phyloP scores from a whole-genome alignment of 1,140 invertebrate genomes.

The Protaetia brevitarsis region DNA sequence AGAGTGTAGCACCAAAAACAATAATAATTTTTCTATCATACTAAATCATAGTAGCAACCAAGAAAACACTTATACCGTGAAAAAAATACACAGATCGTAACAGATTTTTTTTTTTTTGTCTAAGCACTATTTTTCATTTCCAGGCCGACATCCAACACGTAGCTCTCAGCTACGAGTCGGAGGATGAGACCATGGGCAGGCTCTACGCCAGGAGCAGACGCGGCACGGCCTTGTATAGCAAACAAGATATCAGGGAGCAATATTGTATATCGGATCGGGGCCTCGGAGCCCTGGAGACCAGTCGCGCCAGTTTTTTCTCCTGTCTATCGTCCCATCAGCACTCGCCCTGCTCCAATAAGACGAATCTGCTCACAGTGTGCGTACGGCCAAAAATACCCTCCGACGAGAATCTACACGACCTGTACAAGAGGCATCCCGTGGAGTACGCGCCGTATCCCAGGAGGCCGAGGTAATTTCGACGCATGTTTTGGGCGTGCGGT shows the following conservation, averaged over 20 bases:
- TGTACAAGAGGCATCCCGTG: slow-evolving; percentile 47
- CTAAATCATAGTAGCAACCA: too few species aligned
- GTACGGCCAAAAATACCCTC: slow-evolving; percentile 76
- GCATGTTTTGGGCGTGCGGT: too few species aligned
- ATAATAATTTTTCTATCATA: too few species aligned
- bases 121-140: slow-evolving; percentile 25
- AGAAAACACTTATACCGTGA: too few species aligned
- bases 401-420: slow-evolving; percentile 77
- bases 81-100: too few species aligned
- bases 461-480: slow-evolving; percentile 31
- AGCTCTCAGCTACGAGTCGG: slow-evolving; percentile 65
- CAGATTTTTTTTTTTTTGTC: background rate
- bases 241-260: slow-evolving; percentile 83
- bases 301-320: slow-evolving; percentile 60
- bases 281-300: slow-evolving; percentile 77
- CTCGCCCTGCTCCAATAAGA: slow-evolving; percentile 55
- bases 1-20: too few species aligned
- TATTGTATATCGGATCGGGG: slow-evolving; percentile 91
- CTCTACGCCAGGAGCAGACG: slow-evolving; percentile 49
- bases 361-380: slow-evolving; percentile 78
- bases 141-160: slow-evolving; percentile 64
- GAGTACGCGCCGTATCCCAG: slow-evolving; percentile 68
- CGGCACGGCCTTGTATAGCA: slow-evolving; percentile 53
- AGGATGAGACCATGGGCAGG: slow-evolving; percentile 64
- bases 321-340: slow-evolving; percentile 76